Evolutionary conservation across 2,888 invertebrate genomes (phyloP).

Genomic region (Hemithea aestivaria): DNA sequence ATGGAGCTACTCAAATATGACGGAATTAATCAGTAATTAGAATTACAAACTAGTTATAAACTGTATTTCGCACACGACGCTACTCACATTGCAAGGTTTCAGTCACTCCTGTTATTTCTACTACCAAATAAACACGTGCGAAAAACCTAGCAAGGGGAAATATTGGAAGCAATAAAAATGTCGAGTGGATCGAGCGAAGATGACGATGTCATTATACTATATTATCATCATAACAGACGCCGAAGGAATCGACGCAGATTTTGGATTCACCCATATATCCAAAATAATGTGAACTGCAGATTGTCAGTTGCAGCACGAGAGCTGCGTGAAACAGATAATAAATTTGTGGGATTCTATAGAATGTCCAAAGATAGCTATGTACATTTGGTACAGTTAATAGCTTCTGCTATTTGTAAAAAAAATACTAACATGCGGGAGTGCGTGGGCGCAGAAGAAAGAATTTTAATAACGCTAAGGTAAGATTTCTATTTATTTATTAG

Average conservation of each 20-base stretch:
- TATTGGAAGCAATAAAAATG: too few relatives aligned
- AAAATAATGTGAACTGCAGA: constrained; percentile 14
- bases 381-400: constrained; percentile 10
- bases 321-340: constrained; percentile 11
- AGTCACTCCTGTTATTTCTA: too few relatives aligned
- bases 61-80: too few relatives aligned
- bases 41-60: too few relatives aligned
- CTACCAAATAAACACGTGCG: too few relatives aligned
- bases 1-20: too few relatives aligned
- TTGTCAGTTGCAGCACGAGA: constrained; percentile 14
- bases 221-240: constrained; percentile 2
- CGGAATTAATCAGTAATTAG: too few relatives aligned
- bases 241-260: constrained; percentile 2
- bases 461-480: constrained; percentile 10
- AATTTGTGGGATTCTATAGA: constrained; percentile 10
- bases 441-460: constrained; percentile 10
- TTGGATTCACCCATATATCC: constrained; percentile 4
- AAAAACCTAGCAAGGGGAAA: too few relatives aligned
- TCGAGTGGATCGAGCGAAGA: too few relatives aligned
- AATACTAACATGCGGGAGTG: constrained; percentile 9
- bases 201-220: too few relatives aligned
- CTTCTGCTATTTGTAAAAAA: constrained; percentile 1
- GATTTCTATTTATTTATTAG: too few relatives aligned
- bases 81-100: too few relatives aligned
- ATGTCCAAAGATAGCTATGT: constrained; percentile 15